These are phyloP conservation scores for Tapirus terrestris DNA, from an alignment of 2,113 vertebrate species.

Conservation along the genomic window DNA sequence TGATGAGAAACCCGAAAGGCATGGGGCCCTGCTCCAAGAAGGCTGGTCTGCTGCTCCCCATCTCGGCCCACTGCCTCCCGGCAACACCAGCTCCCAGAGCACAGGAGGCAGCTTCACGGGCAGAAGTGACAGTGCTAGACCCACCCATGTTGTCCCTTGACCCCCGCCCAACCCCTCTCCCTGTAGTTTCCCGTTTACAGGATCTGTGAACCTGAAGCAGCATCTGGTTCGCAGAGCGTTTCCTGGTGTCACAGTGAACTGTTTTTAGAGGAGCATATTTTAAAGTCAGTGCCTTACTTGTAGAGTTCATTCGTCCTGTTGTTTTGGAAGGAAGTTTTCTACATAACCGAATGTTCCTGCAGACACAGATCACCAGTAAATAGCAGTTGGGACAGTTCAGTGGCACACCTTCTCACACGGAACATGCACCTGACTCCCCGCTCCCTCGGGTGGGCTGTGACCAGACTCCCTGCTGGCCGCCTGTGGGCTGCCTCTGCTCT, in stretches of 20 bases:
- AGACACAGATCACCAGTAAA: background rate
- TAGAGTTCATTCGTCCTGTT: background rate
- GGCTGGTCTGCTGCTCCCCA: too few relatives aligned
- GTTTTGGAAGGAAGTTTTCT: background rate
- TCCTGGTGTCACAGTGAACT: background rate
- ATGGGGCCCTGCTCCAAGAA: background rate
- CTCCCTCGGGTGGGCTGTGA: background rate
- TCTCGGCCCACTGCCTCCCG: background rate
- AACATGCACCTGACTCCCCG: too few relatives aligned
- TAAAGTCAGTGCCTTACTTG: background rate
- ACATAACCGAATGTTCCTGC: background rate
- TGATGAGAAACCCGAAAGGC: background rate
- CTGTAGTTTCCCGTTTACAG: background rate
- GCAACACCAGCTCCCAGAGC: background rate
- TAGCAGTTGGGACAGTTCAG: background rate
- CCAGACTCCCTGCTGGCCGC: too few relatives aligned
- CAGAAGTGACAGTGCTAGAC: background rate
- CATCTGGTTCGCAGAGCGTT: background rate
- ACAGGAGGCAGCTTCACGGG: background rate
- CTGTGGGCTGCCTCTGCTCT: background rate
- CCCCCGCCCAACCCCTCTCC: accelerated
- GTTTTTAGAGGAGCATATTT: background rate
- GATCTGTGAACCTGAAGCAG: background rate
- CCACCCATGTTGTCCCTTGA: accelerated
- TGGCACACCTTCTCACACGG: too few relatives aligned